phyloP scores from a whole-genome alignment of 2,113 vertebrate genomes.

The Terrapene triunguis region DNA sequence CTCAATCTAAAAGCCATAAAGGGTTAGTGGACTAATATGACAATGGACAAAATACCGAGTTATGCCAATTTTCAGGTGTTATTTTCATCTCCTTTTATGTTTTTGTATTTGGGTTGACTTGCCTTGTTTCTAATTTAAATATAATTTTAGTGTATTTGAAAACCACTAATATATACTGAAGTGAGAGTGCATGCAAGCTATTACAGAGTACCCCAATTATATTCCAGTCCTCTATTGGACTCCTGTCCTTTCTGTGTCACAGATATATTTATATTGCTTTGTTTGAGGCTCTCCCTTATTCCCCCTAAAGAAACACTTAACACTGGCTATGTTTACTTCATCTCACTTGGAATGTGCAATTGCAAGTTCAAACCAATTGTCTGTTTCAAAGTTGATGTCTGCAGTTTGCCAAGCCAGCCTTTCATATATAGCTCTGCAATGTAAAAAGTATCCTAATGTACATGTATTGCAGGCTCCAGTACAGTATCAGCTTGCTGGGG shows the following conservation, averaged over 20 bases:
- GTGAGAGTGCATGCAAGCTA: neutral
- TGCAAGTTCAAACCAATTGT: too few species aligned
- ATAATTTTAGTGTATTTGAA: neutral
- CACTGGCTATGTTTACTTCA: too few species aligned
- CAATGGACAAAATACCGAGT: neutral
- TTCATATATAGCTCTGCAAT: too few species aligned
- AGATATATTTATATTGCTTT: neutral
- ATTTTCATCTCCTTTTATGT: neutral
- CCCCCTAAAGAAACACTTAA: too few species aligned
- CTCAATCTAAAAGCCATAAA: neutral
- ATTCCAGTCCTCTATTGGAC: neutral
- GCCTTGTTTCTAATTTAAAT: neutral
- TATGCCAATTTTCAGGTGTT: neutral
- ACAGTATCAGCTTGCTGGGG: neutral
- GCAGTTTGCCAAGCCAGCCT: too few species aligned
- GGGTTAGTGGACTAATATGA: neutral
- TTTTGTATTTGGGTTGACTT: neutral
- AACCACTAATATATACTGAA: neutral
- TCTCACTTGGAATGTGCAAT: too few species aligned
- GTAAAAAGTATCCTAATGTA: too few species aligned
- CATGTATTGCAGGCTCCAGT: fast-evolving
- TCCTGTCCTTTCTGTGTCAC: neutral
- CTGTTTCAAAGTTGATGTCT: too few species aligned
- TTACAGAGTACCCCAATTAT: neutral
- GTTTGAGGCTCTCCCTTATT: neutral